phyloP scores from a whole-genome alignment of 2,888 invertebrate genomes.

The Heliconius sara region DNA sequence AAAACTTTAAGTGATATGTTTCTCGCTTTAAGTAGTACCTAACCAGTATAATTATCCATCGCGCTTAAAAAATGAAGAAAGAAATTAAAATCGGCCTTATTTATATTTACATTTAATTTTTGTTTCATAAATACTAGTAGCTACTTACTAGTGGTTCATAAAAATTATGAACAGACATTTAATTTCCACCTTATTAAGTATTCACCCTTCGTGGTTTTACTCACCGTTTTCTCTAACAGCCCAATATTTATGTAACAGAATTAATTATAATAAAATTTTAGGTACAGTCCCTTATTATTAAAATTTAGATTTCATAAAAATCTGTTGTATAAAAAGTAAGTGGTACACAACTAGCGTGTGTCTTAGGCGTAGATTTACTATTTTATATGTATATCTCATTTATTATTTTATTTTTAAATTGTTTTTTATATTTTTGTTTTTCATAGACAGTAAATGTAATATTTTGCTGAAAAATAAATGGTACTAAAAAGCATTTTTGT shows the following conservation, averaged over 20 bases:
- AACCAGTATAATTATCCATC: not conserved
- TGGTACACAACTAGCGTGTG: not conserved
- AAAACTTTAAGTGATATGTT: not conserved
- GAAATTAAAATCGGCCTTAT: not conserved
- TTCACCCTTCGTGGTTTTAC: conserved; percentile 36
- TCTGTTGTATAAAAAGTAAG: not conserved
- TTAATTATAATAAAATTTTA: conserved; percentile 16
- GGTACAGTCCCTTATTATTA: not conserved
- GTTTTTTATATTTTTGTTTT: too few species aligned
- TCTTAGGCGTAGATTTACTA: not conserved
- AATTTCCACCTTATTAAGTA: conserved; percentile 33
- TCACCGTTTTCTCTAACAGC: conserved; percentile 13
- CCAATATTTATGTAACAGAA: conserved; percentile 17
- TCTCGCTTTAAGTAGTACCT: too few species aligned
- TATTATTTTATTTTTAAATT: not conserved
- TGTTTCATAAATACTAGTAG: conserved; percentile 5
- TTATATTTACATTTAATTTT: conserved; percentile 14
- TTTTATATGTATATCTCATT: too few species aligned
- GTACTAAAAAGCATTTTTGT: too few species aligned
- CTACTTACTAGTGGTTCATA: not conserved
- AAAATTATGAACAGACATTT: conserved; percentile 29
- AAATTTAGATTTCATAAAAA: not conserved
- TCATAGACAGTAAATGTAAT: too few species aligned
- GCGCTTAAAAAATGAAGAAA: not conserved
- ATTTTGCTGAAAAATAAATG: too few species aligned